Evolutionary conservation across 2,888 invertebrate genomes (phyloP).

Genomic region (Acrobasis suavella): DNA sequence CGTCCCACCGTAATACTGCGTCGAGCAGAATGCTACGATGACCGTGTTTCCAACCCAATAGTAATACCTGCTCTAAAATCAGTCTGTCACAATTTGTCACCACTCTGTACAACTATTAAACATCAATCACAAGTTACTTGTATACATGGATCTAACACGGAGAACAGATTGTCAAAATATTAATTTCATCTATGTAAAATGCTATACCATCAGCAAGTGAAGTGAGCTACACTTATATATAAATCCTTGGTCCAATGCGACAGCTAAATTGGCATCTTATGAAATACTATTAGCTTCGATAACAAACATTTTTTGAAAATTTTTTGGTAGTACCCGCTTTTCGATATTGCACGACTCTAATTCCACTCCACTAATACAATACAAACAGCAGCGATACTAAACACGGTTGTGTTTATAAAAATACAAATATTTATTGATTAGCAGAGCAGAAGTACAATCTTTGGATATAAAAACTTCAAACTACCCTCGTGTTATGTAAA

Average conservation of each 20-base stretch:
- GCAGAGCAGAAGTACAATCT: conserved; percentile 30
- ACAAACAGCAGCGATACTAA: conserved; percentile 26
- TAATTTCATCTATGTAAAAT: conserved; percentile 47
- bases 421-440: conserved; percentile 30
- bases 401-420: conserved; percentile 27
- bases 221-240: conserved; percentile 73
- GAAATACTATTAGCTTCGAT: conserved; percentile 59
- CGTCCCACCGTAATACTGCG: conserved; percentile 65
- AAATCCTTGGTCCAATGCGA: conserved; percentile 78
- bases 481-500: conserved; percentile 31
- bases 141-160: conserved; percentile 73
- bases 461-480: conserved; percentile 25
- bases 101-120: conserved; percentile 61
- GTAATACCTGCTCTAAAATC: conserved; percentile 62
- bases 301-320: conserved; percentile 41
- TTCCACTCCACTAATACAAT: conserved; percentile 31
- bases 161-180: conserved; percentile 69
- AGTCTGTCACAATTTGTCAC: conserved; percentile 64
- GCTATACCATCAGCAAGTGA: conserved; percentile 72
- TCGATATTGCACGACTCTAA: conserved; percentile 60
- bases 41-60: conserved; percentile 38
- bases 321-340: conserved; percentile 42
- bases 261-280: conserved; percentile 76
- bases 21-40: conserved; percentile 45
- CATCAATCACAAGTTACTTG: conserved; percentile 74